Conservation (phyloP, 1,140 invertebrate species). For the Nymphalis io region DNA sequence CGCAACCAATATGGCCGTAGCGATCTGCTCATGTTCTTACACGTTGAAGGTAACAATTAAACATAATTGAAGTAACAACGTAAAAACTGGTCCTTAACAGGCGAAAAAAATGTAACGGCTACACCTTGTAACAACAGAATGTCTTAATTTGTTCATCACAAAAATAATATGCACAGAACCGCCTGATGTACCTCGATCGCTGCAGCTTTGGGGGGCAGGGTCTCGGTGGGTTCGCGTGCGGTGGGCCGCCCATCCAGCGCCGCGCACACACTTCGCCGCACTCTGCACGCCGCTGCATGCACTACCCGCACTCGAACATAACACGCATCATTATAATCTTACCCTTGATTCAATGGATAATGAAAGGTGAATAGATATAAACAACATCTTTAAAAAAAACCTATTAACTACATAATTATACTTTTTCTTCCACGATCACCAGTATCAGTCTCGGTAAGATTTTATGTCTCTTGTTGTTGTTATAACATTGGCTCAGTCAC, state of each 20-base stretch:
- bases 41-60: conserved; percentile 86
- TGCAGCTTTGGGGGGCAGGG: conserved; percentile 48
- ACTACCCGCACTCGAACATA: conserved; percentile 36
- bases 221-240: conserved; percentile 54
- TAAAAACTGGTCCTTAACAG: no score
- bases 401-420: no score
- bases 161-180: conserved; percentile 46
- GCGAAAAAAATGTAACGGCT: no score
- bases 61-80: not conserved
- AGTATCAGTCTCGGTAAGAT: no score
- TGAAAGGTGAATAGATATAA: conserved; percentile 33
- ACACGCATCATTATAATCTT: conserved; percentile 41
- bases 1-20: conserved; percentile 91
- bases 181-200: conserved; percentile 48
- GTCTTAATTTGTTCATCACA: no score
- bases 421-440: not conserved
- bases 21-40: conserved; percentile 88
- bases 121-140: no score
- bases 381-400: no score
- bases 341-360: conserved; percentile 40
- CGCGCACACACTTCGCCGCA: conserved; percentile 41
- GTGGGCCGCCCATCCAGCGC: conserved; percentile 42
- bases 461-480: no score
- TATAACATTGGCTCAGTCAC: no score
- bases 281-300: conserved; percentile 47